Conservation (phyloP, 2,888 invertebrate species). For the Hirtodrosophila trivittata region DNA sequence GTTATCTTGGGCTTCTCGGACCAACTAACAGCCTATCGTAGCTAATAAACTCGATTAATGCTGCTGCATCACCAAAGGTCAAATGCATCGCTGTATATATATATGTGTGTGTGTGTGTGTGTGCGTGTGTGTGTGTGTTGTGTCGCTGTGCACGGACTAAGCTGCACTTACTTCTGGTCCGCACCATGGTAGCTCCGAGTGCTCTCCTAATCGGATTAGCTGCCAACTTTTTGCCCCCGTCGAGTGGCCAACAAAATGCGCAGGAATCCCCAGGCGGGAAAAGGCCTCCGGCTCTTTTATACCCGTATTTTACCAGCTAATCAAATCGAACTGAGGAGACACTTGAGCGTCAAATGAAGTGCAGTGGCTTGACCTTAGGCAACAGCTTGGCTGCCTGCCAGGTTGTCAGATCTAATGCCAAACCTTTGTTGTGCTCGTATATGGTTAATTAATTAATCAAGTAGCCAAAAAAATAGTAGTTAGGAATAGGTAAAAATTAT, state of each 20-base stretch:
- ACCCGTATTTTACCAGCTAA: conserved; percentile 25
- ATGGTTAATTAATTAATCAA: conserved; percentile 69
- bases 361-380: conserved; percentile 20
- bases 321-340: conserved; percentile 46
- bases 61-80: conserved; percentile 61
- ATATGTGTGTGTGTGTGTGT: conserved; percentile 18
- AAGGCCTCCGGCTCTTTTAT: conserved; percentile 58
- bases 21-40: conserved; percentile 45
- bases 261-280: conserved; percentile 17
- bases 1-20: conserved; percentile 31
- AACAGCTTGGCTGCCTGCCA: conserved; percentile 12
- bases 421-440: conserved; percentile 20
- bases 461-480: conserved; percentile 13
- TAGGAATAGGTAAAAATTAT: conserved; percentile 35
- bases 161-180: not conserved
- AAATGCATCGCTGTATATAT: too few species aligned
- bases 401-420: conserved; percentile 46
- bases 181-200: too few species aligned
- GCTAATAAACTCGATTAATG: conserved; percentile 66
- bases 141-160: too few species aligned
- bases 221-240: conserved; percentile 5
- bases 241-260: conserved; percentile 39
- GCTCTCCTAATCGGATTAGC: conserved; percentile 2
- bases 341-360: conserved; percentile 58
- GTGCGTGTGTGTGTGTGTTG: conserved; percentile 58